These are phyloP conservation scores for Gastrophysa polygoni DNA, from an alignment of 2,888 invertebrate genomes.

Conservation along the genomic window DNA sequence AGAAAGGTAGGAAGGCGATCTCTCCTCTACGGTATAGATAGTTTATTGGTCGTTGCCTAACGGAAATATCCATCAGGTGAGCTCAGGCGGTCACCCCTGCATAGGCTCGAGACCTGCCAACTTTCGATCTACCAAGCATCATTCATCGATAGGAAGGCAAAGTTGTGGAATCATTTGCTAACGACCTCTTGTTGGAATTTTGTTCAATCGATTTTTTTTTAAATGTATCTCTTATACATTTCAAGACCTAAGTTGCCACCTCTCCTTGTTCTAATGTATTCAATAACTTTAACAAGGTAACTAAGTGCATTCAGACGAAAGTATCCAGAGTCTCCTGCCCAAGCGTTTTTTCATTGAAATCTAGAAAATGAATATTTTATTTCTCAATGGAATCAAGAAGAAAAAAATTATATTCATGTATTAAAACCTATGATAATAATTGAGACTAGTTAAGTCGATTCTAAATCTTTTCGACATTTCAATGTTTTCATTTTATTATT, in stretches of 20 bases:
- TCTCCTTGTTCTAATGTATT: neutral
- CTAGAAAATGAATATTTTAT: neutral
- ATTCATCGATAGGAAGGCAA: too few species aligned
- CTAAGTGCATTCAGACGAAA: neutral
- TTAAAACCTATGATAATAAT: constrained; percentile 1
- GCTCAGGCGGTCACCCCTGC: too few species aligned
- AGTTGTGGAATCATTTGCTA: too few species aligned
- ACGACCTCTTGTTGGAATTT: neutral
- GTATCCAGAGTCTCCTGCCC: neutral
- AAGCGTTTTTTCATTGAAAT: neutral
- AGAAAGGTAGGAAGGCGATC: too few species aligned
- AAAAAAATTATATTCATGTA: neutral
- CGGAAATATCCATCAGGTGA: too few species aligned
- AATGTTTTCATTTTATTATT: constrained; percentile 5
- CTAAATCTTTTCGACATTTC: neutral
- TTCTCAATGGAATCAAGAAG: neutral
- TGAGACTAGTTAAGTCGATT: neutral
- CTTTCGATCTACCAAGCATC: too few species aligned
- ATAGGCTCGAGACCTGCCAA: too few species aligned
- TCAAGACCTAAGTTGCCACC: neutral
- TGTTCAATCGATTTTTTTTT: neutral
- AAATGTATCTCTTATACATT: neutral
- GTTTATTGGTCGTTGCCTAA: too few species aligned
- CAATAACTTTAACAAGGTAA: neutral
- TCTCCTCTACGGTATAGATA: too few species aligned